Percentiles rank a stretch among this genome's conserved stretches.
Evolutionary conservation across 2,113 vertebrate genomes (phyloP).

Genomic region (Malaclemys terrapin): DNA sequence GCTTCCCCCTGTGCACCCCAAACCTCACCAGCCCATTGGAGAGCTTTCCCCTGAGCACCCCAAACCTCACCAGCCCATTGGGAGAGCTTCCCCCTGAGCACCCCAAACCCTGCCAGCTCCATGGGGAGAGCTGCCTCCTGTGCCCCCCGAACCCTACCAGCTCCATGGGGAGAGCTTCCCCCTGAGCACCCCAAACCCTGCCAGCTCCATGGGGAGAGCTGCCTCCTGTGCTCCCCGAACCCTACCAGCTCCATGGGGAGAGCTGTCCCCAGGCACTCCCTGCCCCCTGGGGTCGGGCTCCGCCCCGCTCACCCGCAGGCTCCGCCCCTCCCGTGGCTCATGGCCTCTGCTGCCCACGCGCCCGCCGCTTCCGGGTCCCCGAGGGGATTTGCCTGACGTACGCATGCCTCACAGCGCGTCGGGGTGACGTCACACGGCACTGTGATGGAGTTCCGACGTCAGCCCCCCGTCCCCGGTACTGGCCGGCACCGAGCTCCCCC

Average conservation of each 20-base stretch:
- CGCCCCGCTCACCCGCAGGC: neutral
- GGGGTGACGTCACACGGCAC: neutral
- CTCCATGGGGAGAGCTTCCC: too few species aligned
- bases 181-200: fast-evolving
- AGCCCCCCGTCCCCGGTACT: too few species aligned
- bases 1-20: neutral
- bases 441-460: neutral
- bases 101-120: too few species aligned
- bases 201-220: too few species aligned
- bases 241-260: neutral
- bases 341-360: neutral
- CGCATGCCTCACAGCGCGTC: neutral
- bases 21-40: too few species aligned
- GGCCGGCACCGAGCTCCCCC: too few species aligned
- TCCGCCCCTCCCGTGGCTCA: too few species aligned
- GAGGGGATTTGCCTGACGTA: neutral
- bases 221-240: neutral
- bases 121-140: too few species aligned
- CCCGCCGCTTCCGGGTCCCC: neutral
- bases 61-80: too few species aligned
- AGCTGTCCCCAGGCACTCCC: neutral
- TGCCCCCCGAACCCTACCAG: neutral
- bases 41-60: neutral
- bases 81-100: too few species aligned
- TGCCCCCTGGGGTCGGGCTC: neutral